Conservation (phyloP, 2,797 vertebrate genomes). For the Echeneis naucrates region DNA sequence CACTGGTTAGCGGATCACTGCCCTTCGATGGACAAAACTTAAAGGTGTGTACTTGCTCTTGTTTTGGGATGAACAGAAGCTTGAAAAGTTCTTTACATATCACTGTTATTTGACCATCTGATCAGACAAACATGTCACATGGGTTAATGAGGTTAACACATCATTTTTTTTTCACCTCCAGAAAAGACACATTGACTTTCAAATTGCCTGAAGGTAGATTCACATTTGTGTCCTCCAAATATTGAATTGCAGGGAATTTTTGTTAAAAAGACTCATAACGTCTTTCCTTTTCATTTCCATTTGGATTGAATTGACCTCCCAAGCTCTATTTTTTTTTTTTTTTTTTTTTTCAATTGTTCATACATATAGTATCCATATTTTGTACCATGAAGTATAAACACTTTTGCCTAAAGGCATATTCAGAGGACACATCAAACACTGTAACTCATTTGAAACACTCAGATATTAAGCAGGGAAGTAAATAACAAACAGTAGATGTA, state of each 20-base stretch:
- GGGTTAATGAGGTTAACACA: neutral
- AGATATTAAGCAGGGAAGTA: too few relatives aligned
- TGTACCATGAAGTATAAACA: too few relatives aligned
- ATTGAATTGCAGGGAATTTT: neutral
- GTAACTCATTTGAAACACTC: neutral
- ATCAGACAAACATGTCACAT: neutral
- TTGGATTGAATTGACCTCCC: neutral
- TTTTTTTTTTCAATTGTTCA: neutral
- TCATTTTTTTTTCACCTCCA: too few relatives aligned
- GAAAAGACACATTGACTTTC: neutral
- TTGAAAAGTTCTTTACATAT: too few relatives aligned
- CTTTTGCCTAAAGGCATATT: neutral
- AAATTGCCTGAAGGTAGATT: neutral
- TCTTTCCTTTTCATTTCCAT: too few relatives aligned
- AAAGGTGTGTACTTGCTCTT: slow-evolving; percentile 85
- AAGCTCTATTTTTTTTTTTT: too few relatives aligned
- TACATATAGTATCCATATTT: too few relatives aligned
- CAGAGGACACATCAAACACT: neutral
- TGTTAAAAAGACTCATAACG: too few relatives aligned
- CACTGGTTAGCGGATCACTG: slow-evolving; percentile 97
- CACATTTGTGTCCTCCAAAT: neutral
- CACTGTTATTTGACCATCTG: neutral
- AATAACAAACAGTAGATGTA: neutral
- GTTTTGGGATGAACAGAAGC: neutral
- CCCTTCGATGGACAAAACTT: slow-evolving; percentile 98